phyloP scores from a whole-genome alignment of 1,140 invertebrate species.

The Drosophila repleta region DNA sequence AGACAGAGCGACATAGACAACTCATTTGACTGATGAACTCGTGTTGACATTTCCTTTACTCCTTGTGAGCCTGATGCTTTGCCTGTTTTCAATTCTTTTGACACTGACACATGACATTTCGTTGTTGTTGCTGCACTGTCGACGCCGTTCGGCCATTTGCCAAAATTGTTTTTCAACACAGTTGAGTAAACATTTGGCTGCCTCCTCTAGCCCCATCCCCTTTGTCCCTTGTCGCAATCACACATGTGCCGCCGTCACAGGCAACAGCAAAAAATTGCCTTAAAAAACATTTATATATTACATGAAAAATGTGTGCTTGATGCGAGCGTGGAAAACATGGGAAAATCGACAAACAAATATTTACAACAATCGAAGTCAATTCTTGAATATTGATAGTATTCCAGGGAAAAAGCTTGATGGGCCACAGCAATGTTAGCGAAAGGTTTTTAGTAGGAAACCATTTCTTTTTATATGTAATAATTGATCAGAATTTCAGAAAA shows the following conservation, averaged over 20 bases:
- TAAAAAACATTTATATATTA: slow-evolving; percentile 54
- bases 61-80: slow-evolving; percentile 9
- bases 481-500: too few relatives aligned
- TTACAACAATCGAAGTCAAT: slow-evolving; percentile 23
- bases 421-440: too few relatives aligned
- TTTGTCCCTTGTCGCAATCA: slow-evolving; percentile 11
- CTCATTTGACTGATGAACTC: slow-evolving; percentile 82
- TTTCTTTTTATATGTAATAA: too few relatives aligned
- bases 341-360: slow-evolving; percentile 22
- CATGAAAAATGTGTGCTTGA: slow-evolving; percentile 42
- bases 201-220: slow-evolving; percentile 8
- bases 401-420: too few relatives aligned
- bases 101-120: slow-evolving; percentile 79
- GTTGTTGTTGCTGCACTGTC: slow-evolving; percentile 55
- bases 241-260: slow-evolving; percentile 34
- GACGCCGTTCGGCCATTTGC: slow-evolving; percentile 63
- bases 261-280: slow-evolving; percentile 6
- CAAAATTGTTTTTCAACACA: slow-evolving; percentile 81
- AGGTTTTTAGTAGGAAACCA: too few relatives aligned
- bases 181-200: slow-evolving; percentile 76
- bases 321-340: slow-evolving; percentile 33
- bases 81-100: slow-evolving; percentile 59
- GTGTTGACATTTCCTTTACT: slow-evolving; percentile 74
- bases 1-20: slow-evolving; percentile 57
- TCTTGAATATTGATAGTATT: too few relatives aligned